Evolutionary conservation across 2,888 invertebrate genomes (phyloP).

Genomic region (Halocaridina rubra): DNA sequence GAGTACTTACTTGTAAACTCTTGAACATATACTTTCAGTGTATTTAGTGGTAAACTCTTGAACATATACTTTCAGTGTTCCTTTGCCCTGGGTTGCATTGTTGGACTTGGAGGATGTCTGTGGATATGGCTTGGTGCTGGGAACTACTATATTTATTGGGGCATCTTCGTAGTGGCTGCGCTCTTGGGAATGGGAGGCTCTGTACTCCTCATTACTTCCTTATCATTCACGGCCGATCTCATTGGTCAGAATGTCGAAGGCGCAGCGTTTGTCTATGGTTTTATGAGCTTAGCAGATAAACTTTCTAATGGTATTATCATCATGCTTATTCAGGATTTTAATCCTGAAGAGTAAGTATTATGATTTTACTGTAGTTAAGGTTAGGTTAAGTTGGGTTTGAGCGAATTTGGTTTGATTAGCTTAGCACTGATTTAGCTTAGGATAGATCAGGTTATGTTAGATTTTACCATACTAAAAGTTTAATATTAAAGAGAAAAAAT

Average conservation of each 20-base stretch:
- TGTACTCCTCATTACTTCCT: slow-evolving; percentile 86
- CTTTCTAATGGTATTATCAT: slow-evolving; percentile 88
- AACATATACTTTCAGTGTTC: too few relatives aligned
- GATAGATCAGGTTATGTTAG: too few relatives aligned
- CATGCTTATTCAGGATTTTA: slow-evolving; percentile 84
- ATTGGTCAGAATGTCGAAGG: slow-evolving; percentile 84
- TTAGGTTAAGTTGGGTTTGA: too few relatives aligned
- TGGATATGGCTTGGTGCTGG: slow-evolving; percentile 78
- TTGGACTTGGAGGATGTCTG: slow-evolving; percentile 77
- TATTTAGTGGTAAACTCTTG: too few relatives aligned
- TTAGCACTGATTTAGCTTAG: too few relatives aligned
- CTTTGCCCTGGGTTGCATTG: slow-evolving; percentile 77
- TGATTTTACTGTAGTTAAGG: too few relatives aligned
- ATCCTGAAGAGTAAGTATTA: slow-evolving; percentile 54
- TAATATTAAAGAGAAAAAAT: too few relatives aligned
- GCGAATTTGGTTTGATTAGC: too few relatives aligned
- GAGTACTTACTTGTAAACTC: too few relatives aligned
- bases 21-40: too few relatives aligned
- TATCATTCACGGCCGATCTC: slow-evolving; percentile 89
- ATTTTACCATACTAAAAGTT: too few relatives aligned
- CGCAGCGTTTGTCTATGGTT: slow-evolving; percentile 91
- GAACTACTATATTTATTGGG: slow-evolving; percentile 72
- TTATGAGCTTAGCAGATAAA: slow-evolving; percentile 94
- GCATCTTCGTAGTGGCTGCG: slow-evolving; percentile 79
- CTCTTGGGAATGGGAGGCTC: slow-evolving; percentile 86